These are phyloP conservation scores for Blastobasis lacticolella DNA, from an alignment of 2,888 invertebrate species.

Conservation along the genomic window DNA sequence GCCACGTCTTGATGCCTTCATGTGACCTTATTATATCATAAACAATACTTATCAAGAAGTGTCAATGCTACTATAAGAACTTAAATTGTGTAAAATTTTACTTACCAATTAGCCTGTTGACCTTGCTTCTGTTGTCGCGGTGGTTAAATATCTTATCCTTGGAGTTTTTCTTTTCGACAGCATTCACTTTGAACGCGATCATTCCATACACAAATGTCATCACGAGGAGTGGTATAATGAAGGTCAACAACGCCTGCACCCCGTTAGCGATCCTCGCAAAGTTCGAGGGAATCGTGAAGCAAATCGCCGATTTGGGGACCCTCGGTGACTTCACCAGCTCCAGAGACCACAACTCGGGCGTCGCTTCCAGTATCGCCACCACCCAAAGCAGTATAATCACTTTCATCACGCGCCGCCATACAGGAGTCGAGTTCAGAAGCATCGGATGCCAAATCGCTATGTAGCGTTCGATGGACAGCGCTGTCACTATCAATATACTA, in stretches of 20 bases:
- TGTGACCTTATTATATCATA: too few relatives aligned
- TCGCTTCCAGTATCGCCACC: constrained; percentile 33
- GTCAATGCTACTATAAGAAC: too few relatives aligned
- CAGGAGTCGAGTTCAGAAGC: constrained; percentile 27
- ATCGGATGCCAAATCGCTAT: constrained; percentile 44
- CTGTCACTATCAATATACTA: constrained; percentile 43
- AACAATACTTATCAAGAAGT: too few relatives aligned
- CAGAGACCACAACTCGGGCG: constrained; percentile 39
- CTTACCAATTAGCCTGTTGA: constrained; percentile 50
- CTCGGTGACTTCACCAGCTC: constrained; percentile 26
- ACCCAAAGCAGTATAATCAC: constrained; percentile 36
- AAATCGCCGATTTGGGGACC: constrained; percentile 20
- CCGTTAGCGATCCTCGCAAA: constrained; percentile 33
- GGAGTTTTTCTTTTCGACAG: constrained; percentile 23
- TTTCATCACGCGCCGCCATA: constrained; percentile 36
- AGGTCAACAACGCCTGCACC: constrained; percentile 34
- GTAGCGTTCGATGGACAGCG: constrained; percentile 43
- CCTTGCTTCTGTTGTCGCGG: constrained; percentile 36
- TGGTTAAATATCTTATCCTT: constrained; percentile 38
- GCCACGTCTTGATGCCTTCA: too few relatives aligned
- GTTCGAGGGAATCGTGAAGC: constrained; percentile 31
- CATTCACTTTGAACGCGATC: constrained; percentile 42
- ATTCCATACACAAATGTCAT: constrained; percentile 42
- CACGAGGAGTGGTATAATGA: constrained; percentile 36
- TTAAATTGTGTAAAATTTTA: constrained; percentile 3